A percentile compares a stretch with the other conserved stretches of the same genome.
Conservation (phyloP, 2,888 invertebrate genomes). For the Epinotia brunnichana region DNA sequence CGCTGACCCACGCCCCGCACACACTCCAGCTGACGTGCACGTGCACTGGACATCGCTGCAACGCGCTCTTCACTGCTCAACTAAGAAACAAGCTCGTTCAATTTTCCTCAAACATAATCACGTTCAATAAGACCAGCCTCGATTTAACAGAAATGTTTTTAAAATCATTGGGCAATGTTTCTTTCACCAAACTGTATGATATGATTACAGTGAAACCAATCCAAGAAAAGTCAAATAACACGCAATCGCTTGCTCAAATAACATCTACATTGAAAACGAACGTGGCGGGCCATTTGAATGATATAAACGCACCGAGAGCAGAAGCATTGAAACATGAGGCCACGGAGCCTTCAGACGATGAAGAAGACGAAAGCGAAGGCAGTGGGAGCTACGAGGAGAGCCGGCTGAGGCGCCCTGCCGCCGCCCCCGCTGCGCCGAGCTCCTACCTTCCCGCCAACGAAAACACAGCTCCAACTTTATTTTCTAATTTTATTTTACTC, state of each 20-base stretch:
- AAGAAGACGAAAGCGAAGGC: slow-evolving; percentile 76
- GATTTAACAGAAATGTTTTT: slow-evolving; percentile 62
- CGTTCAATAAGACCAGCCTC: slow-evolving; percentile 45
- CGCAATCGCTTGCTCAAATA: slow-evolving; percentile 41
- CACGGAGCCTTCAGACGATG: slow-evolving; percentile 74
- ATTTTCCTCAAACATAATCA: slow-evolving; percentile 58
- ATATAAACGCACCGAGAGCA: slow-evolving; percentile 58
- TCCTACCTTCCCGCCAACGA: slow-evolving; percentile 71
- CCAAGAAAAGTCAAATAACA: slow-evolving; percentile 36
- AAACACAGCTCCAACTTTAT: slow-evolving; percentile 58
- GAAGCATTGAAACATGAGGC: slow-evolving; percentile 71
- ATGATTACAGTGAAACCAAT: slow-evolving; percentile 53
- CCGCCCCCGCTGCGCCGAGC: slow-evolving; percentile 74
- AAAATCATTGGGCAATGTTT: slow-evolving; percentile 61
- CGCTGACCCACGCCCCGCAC: slow-evolving; percentile 58
- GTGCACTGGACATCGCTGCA: slow-evolving; percentile 68
- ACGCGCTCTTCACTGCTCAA: slow-evolving; percentile 63
- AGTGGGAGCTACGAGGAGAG: slow-evolving; percentile 71
- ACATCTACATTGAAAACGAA: slow-evolving; percentile 46
- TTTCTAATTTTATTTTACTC: slow-evolving; percentile 48
- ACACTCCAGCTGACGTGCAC: slow-evolving; percentile 65
- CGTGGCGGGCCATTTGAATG: slow-evolving; percentile 45
- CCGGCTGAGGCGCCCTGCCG: slow-evolving; percentile 61
- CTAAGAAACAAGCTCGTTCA: slow-evolving; percentile 64
- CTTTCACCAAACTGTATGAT: slow-evolving; percentile 59